These are phyloP conservation scores for Drosophila imparisetae DNA, from an alignment of 2,888 invertebrate species.

Conservation along the genomic window DNA sequence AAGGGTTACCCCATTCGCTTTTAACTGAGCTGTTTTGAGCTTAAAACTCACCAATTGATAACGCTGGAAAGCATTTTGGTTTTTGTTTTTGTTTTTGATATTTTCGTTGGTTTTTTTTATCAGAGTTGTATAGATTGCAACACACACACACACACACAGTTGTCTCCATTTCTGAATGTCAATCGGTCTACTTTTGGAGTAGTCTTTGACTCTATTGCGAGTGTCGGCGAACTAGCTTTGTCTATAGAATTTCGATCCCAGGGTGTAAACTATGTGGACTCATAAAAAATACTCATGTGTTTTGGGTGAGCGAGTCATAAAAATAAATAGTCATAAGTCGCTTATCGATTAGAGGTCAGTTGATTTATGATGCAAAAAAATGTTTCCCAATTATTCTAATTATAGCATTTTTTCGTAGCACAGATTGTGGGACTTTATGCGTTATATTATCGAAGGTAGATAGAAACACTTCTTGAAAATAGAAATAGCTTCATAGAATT, in stretches of 20 bases:
- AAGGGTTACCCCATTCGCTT: slow-evolving; percentile 40
- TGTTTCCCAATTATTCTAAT: background rate
- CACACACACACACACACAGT: background rate
- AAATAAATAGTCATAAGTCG: background rate
- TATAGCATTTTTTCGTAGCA: too few species aligned
- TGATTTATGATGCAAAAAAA: slow-evolving; percentile 12
- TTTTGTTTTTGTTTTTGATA: slow-evolving; percentile 46
- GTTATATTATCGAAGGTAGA: background rate
- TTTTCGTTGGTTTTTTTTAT: slow-evolving; percentile 20
- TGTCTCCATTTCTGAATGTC: background rate
- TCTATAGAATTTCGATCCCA: background rate
- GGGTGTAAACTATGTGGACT: background rate
- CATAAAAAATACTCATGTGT: background rate
- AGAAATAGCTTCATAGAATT: background rate
- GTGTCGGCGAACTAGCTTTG: background rate
- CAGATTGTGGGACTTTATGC: too few species aligned
- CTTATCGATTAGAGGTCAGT: background rate
- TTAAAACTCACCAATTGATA: slow-evolving; percentile 42
- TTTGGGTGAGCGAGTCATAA: background rate
- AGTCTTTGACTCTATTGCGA: background rate
- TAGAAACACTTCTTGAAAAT: background rate
- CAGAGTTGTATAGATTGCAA: slow-evolving; percentile 7
- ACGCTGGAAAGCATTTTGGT: slow-evolving; percentile 34
- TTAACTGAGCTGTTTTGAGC: slow-evolving; percentile 32
- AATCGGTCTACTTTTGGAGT: background rate